Evolutionary conservation across 2,888 invertebrate species (phyloP).

Genomic region (Leptopilina syphax): DNA sequence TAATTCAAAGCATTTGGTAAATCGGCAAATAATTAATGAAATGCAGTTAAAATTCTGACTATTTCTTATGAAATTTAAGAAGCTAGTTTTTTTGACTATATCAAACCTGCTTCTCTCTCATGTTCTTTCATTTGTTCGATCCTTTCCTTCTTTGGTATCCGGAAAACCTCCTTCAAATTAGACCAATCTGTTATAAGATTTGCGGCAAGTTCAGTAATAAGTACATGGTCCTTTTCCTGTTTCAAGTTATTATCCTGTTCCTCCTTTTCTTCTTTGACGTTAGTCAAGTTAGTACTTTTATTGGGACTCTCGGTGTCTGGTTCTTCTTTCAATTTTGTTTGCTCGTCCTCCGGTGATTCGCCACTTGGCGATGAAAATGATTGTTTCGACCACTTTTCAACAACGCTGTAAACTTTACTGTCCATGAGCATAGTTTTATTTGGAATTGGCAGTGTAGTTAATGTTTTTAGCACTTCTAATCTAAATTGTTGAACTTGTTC

Average conservation of each 20-base stretch:
- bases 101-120: conserved; percentile 89
- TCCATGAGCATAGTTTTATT: conserved; percentile 96
- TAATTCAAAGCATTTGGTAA: neutral
- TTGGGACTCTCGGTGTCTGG: conserved; percentile 64
- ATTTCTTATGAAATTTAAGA: too few species aligned
- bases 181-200: conserved; percentile 87
- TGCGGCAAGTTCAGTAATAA: conserved; percentile 78
- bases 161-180: conserved; percentile 86
- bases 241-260: conserved; percentile 57
- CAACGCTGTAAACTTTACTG: conserved; percentile 90
- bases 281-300: conserved; percentile 59
- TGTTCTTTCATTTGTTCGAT: conserved; percentile 97
- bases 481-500: conserved; percentile 72
- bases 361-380: conserved; percentile 65
- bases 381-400: conserved; percentile 88
- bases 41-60: too few species aligned
- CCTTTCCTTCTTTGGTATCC: conserved; percentile 95
- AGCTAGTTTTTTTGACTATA: neutral
- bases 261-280: conserved; percentile 60
- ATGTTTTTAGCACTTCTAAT: conserved; percentile 86
- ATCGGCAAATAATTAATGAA: too few species aligned
- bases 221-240: conserved; percentile 57
- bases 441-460: conserved; percentile 92
- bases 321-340: conserved; percentile 66
- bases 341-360: conserved; percentile 72